Evolutionary conservation across 2,797 vertebrate genomes (phyloP).

Genomic region (Muraenolepis orangiensis): DNA sequence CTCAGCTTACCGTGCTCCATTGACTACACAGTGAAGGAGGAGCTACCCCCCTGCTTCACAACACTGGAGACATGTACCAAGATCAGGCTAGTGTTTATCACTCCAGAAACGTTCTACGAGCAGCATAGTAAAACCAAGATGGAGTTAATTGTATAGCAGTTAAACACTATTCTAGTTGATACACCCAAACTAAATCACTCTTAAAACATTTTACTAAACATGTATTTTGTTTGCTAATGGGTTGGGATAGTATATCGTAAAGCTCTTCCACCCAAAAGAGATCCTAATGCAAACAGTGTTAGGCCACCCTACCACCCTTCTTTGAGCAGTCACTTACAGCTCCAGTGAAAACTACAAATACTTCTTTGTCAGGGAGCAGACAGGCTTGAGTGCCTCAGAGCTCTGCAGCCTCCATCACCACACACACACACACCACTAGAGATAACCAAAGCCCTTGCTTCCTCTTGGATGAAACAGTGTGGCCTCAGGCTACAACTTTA

Average conservation of each 20-base stretch:
- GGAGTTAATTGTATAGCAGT: not conserved
- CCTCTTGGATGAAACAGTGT: constrained; percentile 9
- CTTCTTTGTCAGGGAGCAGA: constrained; percentile 56
- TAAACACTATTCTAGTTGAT: not conserved
- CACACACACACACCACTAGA: constrained; percentile 21
- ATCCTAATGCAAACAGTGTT: constrained; percentile 24
- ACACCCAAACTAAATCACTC: not conserved
- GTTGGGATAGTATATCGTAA: not conserved
- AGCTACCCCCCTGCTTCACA: not conserved
- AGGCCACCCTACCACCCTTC: constrained; percentile 29
- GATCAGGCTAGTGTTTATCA: not conserved
- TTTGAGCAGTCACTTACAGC: constrained; percentile 25
- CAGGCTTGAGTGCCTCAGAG: constrained; percentile 52
- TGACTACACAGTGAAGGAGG: not conserved
- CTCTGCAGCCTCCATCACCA: constrained; percentile 38
- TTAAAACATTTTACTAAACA: not conserved
- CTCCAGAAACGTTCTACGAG: not conserved
- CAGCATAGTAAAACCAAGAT: not conserved
- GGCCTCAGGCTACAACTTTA: not conserved
- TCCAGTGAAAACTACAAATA: constrained; percentile 41
- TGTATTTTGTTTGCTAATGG: not conserved
- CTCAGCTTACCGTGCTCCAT: not conserved
- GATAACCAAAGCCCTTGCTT: constrained; percentile 37
- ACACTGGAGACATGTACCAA: not conserved
- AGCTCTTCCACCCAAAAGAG: not conserved